phyloP scores from a whole-genome alignment of 2,888 invertebrate genomes.

The Tyria jacobaeae region DNA sequence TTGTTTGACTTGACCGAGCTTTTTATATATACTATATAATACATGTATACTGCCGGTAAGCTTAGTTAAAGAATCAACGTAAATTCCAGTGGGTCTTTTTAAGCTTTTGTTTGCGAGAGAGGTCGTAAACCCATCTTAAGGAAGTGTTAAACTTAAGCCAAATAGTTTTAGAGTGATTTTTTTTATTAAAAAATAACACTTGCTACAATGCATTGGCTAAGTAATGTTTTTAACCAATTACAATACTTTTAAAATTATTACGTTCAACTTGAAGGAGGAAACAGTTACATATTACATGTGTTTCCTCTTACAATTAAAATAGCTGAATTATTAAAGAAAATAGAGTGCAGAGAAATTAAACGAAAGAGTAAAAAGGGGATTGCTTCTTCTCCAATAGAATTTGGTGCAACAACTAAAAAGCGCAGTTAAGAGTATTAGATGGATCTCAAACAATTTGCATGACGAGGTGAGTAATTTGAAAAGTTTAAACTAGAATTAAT shows the following conservation, averaged over 20 bases:
- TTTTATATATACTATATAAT: too few relatives aligned
- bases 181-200: not conserved
- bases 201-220: too few relatives aligned
- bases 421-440: not conserved
- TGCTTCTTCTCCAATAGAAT: not conserved
- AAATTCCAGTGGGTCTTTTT: not conserved
- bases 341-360: not conserved
- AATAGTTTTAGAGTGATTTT: not conserved
- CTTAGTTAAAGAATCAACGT: not conserved
- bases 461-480: not conserved
- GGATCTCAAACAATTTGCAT: not conserved
- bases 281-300: not conserved
- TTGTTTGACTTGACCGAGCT: slow-evolving; percentile 21
- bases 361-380: not conserved
- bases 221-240: too few relatives aligned
- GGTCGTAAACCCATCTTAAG: too few relatives aligned
- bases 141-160: not conserved
- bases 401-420: not conserved
- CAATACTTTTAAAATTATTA: not conserved
- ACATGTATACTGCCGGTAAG: slow-evolving; percentile 10
- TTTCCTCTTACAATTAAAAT: not conserved
- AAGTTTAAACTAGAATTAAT: not conserved
- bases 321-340: not conserved
- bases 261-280: not conserved
- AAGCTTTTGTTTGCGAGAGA: not conserved